Conservation (phyloP, 2,113 vertebrate species). For the Ptilonorhynchus violaceus region DNA sequence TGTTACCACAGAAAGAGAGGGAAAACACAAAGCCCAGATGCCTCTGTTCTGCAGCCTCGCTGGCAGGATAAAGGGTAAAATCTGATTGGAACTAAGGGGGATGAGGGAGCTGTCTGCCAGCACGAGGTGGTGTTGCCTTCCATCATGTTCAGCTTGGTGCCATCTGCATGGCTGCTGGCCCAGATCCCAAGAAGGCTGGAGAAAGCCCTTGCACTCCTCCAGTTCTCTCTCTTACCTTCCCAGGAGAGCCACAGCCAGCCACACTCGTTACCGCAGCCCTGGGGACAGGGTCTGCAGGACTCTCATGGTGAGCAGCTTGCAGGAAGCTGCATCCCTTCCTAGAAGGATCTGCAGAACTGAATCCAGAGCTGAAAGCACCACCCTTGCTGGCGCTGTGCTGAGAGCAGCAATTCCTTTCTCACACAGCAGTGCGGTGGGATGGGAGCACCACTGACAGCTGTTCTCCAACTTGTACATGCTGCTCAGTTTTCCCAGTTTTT, state of each 20-base stretch:
- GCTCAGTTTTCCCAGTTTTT: slow-evolving; percentile 15
- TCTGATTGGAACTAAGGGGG: background rate
- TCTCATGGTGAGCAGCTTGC: background rate
- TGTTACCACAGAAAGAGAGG: background rate
- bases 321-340: background rate
- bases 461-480: background rate
- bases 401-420: background rate
- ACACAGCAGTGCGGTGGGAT: background rate
- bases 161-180: background rate
- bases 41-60: background rate
- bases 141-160: background rate
- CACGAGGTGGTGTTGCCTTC: background rate
- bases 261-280: accelerated
- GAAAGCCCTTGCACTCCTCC: background rate
- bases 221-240: background rate
- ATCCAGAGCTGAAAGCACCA: background rate
- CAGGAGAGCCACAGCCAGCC: background rate
- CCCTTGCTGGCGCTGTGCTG: background rate
- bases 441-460: background rate
- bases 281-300: background rate
- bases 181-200: background rate
- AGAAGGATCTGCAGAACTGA: background rate
- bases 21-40: background rate
- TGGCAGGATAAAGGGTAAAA: background rate
- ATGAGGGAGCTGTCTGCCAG: background rate